phyloP scores from a whole-genome alignment of 2,888 invertebrate genomes.

The Venusia cambrica region DNA sequence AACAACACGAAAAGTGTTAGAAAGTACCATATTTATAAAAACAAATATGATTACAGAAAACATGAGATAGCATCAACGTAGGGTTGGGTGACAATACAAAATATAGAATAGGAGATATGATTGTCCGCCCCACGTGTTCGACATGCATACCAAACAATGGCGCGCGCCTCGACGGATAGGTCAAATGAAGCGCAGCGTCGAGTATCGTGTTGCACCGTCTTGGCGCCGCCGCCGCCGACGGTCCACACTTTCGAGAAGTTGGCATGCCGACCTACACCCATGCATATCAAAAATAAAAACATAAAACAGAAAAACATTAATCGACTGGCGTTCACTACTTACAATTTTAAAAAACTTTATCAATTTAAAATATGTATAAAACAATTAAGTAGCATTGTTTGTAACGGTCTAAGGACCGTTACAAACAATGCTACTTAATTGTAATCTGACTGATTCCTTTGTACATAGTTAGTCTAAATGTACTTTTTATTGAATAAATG shows the following conservation, averaged over 20 bases:
- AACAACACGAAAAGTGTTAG: no score
- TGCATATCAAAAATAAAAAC: slow-evolving; percentile 54
- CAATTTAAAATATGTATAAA: no score
- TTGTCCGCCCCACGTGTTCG: slow-evolving; percentile 50
- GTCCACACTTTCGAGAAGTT: slow-evolving; percentile 60
- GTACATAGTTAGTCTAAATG: no score
- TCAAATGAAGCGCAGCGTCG: slow-evolving; percentile 74
- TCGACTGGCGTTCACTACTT: no score
- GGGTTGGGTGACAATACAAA: slow-evolving; percentile 47
- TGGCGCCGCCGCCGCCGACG: no score
- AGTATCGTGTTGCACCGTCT: slow-evolving; percentile 71
- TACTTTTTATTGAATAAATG: no score
- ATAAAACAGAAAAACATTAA: slow-evolving; percentile 54
- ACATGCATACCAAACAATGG: slow-evolving; percentile 65
- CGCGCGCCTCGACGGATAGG: slow-evolving; percentile 58
- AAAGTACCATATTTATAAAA: slow-evolving; percentile 1
- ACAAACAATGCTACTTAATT: no score
- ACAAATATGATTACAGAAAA: slow-evolving; percentile 17
- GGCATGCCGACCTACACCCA: slow-evolving; percentile 68
- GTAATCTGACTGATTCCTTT: no score
- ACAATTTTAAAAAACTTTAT: no score
- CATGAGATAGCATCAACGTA: slow-evolving; percentile 33
- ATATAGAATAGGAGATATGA: slow-evolving; percentile 46
- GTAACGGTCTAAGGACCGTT: no score
- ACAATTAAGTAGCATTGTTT: no score